Evolutionary conservation across 1,140 invertebrate species (phyloP).

Genomic region (Sogatella furcifera): DNA sequence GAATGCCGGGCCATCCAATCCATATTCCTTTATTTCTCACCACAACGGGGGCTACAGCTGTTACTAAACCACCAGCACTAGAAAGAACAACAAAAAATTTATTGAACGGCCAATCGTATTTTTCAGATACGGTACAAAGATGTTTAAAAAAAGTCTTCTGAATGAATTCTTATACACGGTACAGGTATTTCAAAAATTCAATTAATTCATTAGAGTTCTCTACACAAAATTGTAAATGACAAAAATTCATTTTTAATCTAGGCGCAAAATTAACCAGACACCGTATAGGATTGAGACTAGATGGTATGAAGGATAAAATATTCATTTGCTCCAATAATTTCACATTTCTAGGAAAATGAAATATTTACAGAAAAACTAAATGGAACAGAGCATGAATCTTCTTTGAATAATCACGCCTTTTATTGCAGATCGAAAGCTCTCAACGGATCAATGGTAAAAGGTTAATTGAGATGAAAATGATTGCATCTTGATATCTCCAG

Average conservation of each 20-base stretch:
- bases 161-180: too few relatives aligned
- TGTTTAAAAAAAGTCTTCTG: background rate
- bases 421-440: too few relatives aligned
- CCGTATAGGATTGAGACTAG: too few relatives aligned
- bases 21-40: conserved; percentile 71
- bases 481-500: too few relatives aligned
- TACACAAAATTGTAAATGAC: too few relatives aligned
- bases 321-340: background rate
- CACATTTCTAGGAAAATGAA: background rate
- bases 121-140: background rate
- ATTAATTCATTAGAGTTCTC: too few relatives aligned
- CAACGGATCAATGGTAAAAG: too few relatives aligned
- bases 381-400: background rate
- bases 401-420: background rate
- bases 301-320: too few relatives aligned
- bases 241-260: too few relatives aligned
- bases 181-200: too few relatives aligned
- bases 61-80: conserved; percentile 79
- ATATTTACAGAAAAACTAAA: background rate
- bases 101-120: background rate
- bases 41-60: conserved; percentile 80
- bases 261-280: too few relatives aligned
- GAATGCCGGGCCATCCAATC: conserved; percentile 84
- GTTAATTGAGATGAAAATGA: too few relatives aligned
- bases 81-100: conserved; percentile 25